These are phyloP conservation scores for Hydrolagus colliei DNA, from an alignment of 2,797 vertebrate genomes.

Conservation along the genomic window DNA sequence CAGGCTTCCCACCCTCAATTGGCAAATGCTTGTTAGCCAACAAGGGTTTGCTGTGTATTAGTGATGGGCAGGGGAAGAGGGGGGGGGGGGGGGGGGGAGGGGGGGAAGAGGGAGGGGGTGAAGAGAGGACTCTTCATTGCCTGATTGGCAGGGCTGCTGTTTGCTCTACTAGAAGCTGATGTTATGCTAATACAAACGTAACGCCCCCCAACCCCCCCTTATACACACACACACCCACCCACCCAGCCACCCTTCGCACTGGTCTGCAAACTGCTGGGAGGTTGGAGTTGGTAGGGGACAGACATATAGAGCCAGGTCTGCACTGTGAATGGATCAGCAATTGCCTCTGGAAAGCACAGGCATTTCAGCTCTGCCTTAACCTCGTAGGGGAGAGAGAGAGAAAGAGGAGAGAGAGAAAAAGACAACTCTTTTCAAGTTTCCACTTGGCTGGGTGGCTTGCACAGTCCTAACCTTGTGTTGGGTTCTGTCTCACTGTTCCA, in stretches of 20 bases:
- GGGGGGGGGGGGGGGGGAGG: too few species aligned
- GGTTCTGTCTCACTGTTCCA: too few species aligned
- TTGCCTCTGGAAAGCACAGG: neutral
- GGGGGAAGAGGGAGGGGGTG: neutral
- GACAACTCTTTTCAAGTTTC: neutral
- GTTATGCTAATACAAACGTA: neutral
- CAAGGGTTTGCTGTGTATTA: too few species aligned
- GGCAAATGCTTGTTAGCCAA: neutral
- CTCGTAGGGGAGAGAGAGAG: too few species aligned
- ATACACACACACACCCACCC: neutral
- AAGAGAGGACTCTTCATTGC: neutral
- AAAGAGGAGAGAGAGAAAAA: neutral
- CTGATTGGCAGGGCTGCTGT: conserved; percentile 3
- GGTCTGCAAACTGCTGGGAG: neutral
- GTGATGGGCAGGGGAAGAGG: neutral
- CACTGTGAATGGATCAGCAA: neutral
- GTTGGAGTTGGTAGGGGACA: neutral
- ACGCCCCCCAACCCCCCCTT: neutral
- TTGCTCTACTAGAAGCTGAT: too few species aligned
- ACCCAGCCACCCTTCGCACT: neutral
- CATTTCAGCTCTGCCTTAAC: neutral
- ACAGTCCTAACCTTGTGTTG: neutral
- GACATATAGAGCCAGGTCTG: neutral
- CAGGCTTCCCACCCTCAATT: too few species aligned
- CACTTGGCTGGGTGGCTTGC: neutral